These are phyloP conservation scores for Brachionus asplanchnoidis DNA, from an alignment of 1,140 invertebrate species.

Conservation along the genomic window DNA sequence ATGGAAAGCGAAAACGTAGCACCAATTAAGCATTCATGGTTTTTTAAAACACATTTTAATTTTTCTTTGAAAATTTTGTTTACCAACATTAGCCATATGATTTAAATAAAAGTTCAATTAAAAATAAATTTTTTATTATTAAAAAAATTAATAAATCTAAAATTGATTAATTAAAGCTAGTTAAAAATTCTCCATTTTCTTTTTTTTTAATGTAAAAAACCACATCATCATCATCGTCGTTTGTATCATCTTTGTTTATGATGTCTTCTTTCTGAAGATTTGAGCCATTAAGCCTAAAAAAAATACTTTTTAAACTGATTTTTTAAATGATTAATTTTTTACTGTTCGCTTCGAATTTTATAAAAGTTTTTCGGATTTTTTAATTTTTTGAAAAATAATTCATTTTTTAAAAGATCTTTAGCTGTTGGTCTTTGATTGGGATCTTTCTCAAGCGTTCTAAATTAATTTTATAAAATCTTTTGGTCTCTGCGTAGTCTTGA, in stretches of 20 bases:
- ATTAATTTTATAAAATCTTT: no score
- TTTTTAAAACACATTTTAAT: not conserved
- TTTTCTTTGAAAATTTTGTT: not conserved
- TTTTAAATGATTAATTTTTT: not conserved
- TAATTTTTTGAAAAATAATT: not conserved
- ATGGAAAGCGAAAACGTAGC: conserved; percentile 6
- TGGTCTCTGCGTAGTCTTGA: no score
- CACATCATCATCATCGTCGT: not conserved
- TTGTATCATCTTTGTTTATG: not conserved
- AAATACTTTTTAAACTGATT: not conserved
- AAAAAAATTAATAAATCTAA: not conserved
- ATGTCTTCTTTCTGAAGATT: no score
- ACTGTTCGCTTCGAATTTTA: not conserved
- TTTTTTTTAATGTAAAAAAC: not conserved
- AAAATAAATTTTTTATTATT: not conserved
- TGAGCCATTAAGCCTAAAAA: no score
- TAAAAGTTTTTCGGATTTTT: not conserved
- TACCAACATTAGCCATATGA: not conserved
- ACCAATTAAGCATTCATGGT: not conserved
- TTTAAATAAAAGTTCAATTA: not conserved
- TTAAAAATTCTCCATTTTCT: not conserved
- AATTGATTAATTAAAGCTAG: not conserved
- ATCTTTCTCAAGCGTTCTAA: conserved; percentile 51
- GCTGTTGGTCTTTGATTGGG: conserved; percentile 52
- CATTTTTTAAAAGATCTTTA: conserved; percentile 49